Evolutionary conservation across 2,797 vertebrate species (phyloP).

Genomic region (Lophius americanus): DNA sequence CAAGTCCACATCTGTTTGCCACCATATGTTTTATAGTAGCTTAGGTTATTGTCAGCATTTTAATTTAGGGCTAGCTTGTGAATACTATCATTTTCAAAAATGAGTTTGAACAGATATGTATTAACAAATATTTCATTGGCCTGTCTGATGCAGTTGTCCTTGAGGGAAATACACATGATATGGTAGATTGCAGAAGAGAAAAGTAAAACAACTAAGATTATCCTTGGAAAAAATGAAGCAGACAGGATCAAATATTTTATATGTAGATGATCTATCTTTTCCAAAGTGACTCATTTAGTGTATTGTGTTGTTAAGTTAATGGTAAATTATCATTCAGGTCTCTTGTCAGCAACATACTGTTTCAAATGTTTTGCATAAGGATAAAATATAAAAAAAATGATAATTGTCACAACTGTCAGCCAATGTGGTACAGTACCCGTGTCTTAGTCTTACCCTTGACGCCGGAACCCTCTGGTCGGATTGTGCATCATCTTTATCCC

Average conservation of each 20-base stretch:
- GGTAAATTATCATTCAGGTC: constrained; percentile 40
- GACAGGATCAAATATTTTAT: constrained; percentile 23
- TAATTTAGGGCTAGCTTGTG: constrained; percentile 38
- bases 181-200: constrained; percentile 13
- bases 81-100: constrained; percentile 38
- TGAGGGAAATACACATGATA: constrained; percentile 10
- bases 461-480: constrained; percentile 64
- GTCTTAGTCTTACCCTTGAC: constrained; percentile 73
- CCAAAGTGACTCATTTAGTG: constrained; percentile 17
- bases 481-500: constrained; percentile 76
- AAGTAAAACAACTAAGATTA: constrained; percentile 2
- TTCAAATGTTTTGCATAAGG: constrained; percentile 61
- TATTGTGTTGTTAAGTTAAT: constrained; percentile 13
- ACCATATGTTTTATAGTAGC: constrained; percentile 65
- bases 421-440: constrained; percentile 31
- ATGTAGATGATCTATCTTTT: constrained; percentile 7
- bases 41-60: constrained; percentile 57
- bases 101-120: constrained; percentile 7
- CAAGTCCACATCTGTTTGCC: constrained; percentile 61
- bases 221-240: constrained; percentile 11
- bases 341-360: constrained; percentile 42
- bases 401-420: constrained; percentile 72
- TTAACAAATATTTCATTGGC: constrained; percentile 42
- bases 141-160: constrained; percentile 19
- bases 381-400: constrained; percentile 49